A percentile compares a stretch with the other conserved stretches of the same genome.
Evolutionary conservation across 2,888 invertebrate species (phyloP).

Genomic region (Bombylius discolor): DNA sequence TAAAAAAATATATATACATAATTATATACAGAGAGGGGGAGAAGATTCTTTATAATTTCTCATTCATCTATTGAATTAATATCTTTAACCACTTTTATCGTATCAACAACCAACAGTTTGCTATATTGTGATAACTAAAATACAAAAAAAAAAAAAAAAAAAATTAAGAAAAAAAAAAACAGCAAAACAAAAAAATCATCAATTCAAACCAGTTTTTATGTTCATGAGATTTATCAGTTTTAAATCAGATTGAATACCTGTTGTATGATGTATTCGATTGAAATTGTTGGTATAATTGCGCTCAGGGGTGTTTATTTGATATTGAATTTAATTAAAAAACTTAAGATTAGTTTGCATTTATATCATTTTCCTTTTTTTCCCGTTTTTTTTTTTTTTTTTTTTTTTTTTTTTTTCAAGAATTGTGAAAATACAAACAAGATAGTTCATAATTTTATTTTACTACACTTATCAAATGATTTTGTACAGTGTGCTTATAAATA

Average conservation of each 20-base stretch:
- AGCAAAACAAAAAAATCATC: neutral
- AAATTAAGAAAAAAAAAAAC: no score
- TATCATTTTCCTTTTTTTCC: neutral
- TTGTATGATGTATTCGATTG: neutral
- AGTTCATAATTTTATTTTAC: no score
- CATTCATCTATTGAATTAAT: neutral
- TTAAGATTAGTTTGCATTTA: slow-evolving; percentile 7
- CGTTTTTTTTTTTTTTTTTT: no score
- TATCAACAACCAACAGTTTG: slow-evolving; percentile 1
- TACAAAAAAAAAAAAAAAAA: no score
- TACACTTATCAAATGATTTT: no score
- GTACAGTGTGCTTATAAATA: no score
- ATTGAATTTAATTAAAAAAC: slow-evolving; percentile 13
- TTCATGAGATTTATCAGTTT: slow-evolving; percentile 12
- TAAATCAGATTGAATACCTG: neutral
- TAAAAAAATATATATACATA: no score
- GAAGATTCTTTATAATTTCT: neutral
- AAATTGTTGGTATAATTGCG: slow-evolving; percentile 4
- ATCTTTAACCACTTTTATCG: slow-evolving; percentile 3
- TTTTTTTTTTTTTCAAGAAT: no score
- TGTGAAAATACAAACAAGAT: no score
- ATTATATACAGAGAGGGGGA: neutral
- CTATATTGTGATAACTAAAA: no score
- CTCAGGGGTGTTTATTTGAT: slow-evolving; percentile 11
- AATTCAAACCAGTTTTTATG: neutral